Evolutionary conservation across 2,888 invertebrate genomes (phyloP).

Genomic region (Eristalis tenax): DNA sequence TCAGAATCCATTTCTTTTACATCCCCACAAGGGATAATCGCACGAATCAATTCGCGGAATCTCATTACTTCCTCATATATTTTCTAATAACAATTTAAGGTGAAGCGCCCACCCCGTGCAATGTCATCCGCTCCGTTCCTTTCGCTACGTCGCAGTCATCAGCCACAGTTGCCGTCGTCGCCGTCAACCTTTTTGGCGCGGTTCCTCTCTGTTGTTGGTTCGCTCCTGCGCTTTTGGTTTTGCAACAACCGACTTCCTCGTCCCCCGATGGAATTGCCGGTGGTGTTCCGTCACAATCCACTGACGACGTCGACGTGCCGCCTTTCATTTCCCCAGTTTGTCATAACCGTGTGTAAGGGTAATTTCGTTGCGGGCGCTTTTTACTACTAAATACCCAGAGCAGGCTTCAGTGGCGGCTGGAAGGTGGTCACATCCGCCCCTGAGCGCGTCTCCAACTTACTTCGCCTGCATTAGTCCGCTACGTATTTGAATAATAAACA

Average conservation of each 20-base stretch:
- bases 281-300: not conserved
- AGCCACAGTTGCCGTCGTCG: slow-evolving; percentile 1
- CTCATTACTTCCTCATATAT: slow-evolving; percentile 58
- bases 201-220: not conserved
- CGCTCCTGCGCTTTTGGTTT: not conserved
- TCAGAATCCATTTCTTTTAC: slow-evolving; percentile 48
- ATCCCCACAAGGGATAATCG: slow-evolving; percentile 62
- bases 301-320: not conserved
- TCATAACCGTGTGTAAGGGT: slow-evolving; percentile 35
- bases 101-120: slow-evolving; percentile 21
- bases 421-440: not conserved
- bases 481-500: slow-evolving; percentile 25
- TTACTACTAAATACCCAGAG: slow-evolving; percentile 32
- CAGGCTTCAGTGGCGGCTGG: not conserved
- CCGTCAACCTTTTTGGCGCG: not conserved
- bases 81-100: slow-evolving; percentile 63
- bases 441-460: not conserved
- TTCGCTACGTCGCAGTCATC: slow-evolving; percentile 12
- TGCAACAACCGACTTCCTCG: slow-evolving; percentile 11
- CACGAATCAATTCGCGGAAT: slow-evolving; percentile 58
- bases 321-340: slow-evolving; percentile 41
- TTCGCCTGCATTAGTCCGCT: slow-evolving; percentile 3
- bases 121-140: not conserved
- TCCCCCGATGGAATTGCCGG: slow-evolving; percentile 21
- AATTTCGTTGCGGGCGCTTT: slow-evolving; percentile 33